Evolutionary conservation across 2,113 vertebrate species (phyloP), one percentile per base, ranked within the genome.

Genomic region (Zosterops hypoxanthus): DNA sequence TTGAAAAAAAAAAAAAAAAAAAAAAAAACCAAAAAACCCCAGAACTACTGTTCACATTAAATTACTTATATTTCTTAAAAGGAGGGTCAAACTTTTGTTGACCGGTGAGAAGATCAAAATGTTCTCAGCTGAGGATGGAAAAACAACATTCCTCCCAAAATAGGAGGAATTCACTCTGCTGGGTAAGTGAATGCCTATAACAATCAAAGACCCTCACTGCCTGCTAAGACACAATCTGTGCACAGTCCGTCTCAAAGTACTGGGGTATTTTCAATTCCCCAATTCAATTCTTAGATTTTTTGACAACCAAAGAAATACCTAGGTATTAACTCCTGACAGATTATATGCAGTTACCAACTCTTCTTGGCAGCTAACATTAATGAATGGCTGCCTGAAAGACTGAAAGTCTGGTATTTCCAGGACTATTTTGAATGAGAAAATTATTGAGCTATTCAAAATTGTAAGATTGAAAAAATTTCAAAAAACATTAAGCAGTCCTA

Each of bases 141-240:
- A 95, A 96, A 81, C 20, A 95, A 71, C 56, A 70, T 94, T 91
- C 85, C 60, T 85, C 72, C 82, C 52, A 75, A 96, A 96, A 90
- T 14, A 94, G 86, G 52, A 84, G 46, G 82, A 90, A 93, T 75
- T 79, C 16, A 57, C 29, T 80, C 33, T 44, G 20, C 23, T 41
- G 88, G 60, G 42, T 72, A 57, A 77, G n/a, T 14, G 36, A 90
- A 82, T 69, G 57, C 29, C 82, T 66, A 0, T 34, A 75, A 86
- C 25, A 44, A 72, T 12, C 2, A 3, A 78, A 88, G 90, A 73
- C 64, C 69, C 72, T 47, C 71, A 11, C 21, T 47, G 63, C 14
- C 57, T 87, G 57, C 61, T 72, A 46, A 41, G 26, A 59, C 33
- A 42, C n/a, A 78, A 14, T 46, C 70, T 44, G 23, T 56, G 61